Evolutionary conservation across 2,888 invertebrate genomes (phyloP), one percentile per base, ranked within the genome.

Genomic region (Penaeus monodon): DNA sequence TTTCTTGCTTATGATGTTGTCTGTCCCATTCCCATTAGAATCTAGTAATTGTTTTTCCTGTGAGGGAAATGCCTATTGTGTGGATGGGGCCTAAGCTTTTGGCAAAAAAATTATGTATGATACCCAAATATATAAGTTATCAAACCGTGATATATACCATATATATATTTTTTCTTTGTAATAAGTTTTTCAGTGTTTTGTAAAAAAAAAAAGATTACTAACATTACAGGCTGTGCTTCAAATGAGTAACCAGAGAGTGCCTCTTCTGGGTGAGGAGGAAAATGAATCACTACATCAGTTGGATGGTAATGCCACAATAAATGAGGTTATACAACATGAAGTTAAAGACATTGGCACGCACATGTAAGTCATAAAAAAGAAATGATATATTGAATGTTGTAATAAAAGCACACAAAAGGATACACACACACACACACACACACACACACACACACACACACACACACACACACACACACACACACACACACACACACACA

Each of bases 331-430:
- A 91, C 97, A 98, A 92, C 98, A 99, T 93, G 99, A 99, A 94
- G 98, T 99, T n/a, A 99, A 99, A 93, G 99, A 99, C 93, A 95
- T 98, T 91, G 99, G 99, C 73, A 97, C 98, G 77, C 99, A 99
- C 92, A 98, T 99, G 96, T 97, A 93, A 93, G 94, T 92, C 49
- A 33, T 70, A 57, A 66, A 49, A 24, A 73, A 27, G 14, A 78
- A 22, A n/a, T 33, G 1, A 14, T 76, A 14, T 57, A 57, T 3
- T 14, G 57, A 57, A 57, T 57, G 57, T 17, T 57, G 17, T 57
- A 57, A 17, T 14, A 57, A 57, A 57, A 57, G 57, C 17, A 57
- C 17, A 57, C 12, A 57, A 57, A 57, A 57, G 10, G 17, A 20
- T 12, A 57, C 3, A 33, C 3, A 33, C 3, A 33, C 3, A 49